These are phyloP conservation scores for Anguilla obscura DNA, from an alignment of 2,797 vertebrate genomes.

Conservation along the genomic window DNA sequence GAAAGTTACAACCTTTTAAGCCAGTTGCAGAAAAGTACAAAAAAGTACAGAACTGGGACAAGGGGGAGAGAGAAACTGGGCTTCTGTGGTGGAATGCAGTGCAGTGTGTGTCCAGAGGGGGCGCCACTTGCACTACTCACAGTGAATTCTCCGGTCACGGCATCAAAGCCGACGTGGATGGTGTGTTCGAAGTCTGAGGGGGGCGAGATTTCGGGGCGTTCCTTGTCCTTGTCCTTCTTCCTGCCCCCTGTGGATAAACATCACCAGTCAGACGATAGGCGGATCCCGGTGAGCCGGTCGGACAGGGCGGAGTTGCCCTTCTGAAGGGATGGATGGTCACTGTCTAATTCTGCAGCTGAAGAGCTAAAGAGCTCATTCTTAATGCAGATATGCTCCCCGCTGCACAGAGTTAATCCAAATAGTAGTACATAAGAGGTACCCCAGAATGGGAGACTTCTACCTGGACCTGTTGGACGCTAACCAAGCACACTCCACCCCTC, in stretches of 20 bases:
- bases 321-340: neutral
- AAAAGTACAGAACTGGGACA: neutral
- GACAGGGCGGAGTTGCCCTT: neutral
- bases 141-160: slow-evolving; percentile 97
- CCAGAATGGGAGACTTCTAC: neutral
- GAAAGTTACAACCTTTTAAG: no score
- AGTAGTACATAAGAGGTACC: neutral
- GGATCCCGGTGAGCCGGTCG: neutral
- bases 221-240: slow-evolving; percentile 95
- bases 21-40: no score
- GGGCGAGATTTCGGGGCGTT: slow-evolving; percentile 94
- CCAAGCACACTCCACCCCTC: neutral
- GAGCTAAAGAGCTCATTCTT: neutral
- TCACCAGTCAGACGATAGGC: slow-evolving; percentile 35
- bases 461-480: neutral
- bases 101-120: slow-evolving; percentile 33
- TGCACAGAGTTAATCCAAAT: neutral
- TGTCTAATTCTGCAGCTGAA: neutral
- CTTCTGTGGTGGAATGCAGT: neutral
- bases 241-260: slow-evolving; percentile 73
- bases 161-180: slow-evolving; percentile 97
- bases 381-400: neutral
- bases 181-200: slow-evolving; percentile 98
- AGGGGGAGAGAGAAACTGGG: neutral
- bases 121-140: slow-evolving; percentile 71